Percentiles rank a stretch among this genome's conserved stretches.
Evolutionary conservation across 2,113 vertebrate genomes (phyloP).

Genomic region (Gila orcuttii): DNA sequence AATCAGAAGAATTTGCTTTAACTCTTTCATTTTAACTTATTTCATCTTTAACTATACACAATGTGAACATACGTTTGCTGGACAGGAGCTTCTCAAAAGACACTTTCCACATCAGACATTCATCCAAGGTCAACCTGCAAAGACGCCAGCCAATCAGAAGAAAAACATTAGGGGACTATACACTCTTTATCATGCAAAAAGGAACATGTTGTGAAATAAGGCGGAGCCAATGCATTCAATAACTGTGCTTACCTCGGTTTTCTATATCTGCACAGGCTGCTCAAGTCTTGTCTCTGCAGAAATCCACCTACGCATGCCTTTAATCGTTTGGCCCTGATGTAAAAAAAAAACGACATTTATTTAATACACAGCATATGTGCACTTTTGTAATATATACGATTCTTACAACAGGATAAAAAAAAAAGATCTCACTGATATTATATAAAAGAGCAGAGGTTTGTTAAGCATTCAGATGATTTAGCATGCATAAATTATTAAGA

Average conservation of each 20-base stretch:
- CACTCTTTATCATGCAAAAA: not conserved
- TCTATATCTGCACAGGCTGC: constrained; percentile 65
- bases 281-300: constrained; percentile 81
- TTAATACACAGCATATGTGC: not conserved
- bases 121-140: constrained; percentile 81
- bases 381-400: not conserved
- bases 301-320: constrained; percentile 85
- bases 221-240: not conserved
- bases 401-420: not conserved
- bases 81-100: constrained; percentile 90
- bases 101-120: constrained; percentile 86
- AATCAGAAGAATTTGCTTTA: not conserved
- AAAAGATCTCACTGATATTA: not conserved
- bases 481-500: not conserved
- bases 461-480: constrained; percentile 1
- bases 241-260: constrained; percentile 71
- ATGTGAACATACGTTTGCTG: constrained; percentile 87
- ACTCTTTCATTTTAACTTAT: no score
- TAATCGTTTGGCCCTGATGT: constrained; percentile 85
- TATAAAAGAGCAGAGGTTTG: not conserved
- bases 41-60: not conserved
- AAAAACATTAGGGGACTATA: not conserved
- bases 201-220: not conserved
- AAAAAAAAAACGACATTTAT: constrained; percentile 42
- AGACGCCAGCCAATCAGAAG: constrained; percentile 45